Evolutionary conservation across 2,888 invertebrate species (phyloP).

Genomic region (Caenorhabditis sp.): DNA sequence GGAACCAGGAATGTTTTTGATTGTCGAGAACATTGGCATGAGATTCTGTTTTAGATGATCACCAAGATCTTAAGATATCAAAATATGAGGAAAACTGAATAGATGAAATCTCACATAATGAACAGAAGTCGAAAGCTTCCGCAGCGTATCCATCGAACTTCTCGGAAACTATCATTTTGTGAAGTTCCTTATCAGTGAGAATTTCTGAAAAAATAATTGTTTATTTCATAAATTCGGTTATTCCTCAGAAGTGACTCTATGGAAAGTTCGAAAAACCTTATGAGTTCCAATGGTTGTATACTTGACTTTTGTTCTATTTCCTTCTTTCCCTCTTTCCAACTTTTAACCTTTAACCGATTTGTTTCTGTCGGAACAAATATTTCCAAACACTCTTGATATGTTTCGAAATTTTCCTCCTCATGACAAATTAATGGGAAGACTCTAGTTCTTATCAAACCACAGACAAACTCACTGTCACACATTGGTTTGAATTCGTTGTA

Average conservation of each 20-base stretch:
- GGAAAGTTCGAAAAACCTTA: no score
- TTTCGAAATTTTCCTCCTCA: slow-evolving; percentile 14
- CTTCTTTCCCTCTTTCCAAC: not conserved
- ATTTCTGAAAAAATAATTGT: slow-evolving; percentile 20
- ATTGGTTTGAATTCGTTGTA: slow-evolving; percentile 56
- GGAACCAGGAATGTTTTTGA: slow-evolving; percentile 41
- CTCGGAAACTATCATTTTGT: slow-evolving; percentile 24
- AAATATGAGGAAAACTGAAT: not conserved
- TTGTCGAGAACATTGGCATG: slow-evolving; percentile 46
- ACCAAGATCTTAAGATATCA: slow-evolving; percentile 27
- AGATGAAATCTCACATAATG: slow-evolving; percentile 20
- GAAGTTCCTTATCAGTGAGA: slow-evolving; percentile 28
- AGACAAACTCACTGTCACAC: slow-evolving; percentile 43
- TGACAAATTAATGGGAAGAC: slow-evolving; percentile 16
- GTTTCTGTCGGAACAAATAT: slow-evolving; percentile 12
- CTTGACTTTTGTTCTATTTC: not conserved
- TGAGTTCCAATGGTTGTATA: not conserved
- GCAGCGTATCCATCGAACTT: slow-evolving; percentile 43
- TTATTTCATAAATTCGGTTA: not conserved
- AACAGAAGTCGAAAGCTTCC: slow-evolving; percentile 50
- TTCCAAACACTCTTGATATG: not conserved
- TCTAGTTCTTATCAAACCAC: slow-evolving; percentile 34
- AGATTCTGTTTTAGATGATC: slow-evolving; percentile 48
- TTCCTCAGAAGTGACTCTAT: no score
- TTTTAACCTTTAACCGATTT: slow-evolving; percentile 29